Percentiles rank a stretch among this genome's conserved stretches.
These are phyloP conservation scores for Phrixothrix hirtus DNA, from an alignment of 2,888 invertebrate species.

Conservation along the genomic window DNA sequence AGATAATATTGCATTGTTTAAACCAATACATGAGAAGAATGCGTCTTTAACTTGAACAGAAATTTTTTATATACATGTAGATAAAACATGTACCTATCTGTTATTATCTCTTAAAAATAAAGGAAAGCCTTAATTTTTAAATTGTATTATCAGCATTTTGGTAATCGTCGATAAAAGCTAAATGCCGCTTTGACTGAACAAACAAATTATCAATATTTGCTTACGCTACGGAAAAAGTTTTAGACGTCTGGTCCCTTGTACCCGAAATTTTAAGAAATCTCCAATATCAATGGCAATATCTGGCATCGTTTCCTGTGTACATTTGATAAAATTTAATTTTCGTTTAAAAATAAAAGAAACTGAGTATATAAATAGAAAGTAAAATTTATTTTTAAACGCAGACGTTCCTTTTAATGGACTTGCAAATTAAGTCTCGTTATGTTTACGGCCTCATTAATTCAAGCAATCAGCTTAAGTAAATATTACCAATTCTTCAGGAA, in stretches of 20 bases:
- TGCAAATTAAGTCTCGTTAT: conserved; percentile 17
- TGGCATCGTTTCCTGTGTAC: conserved; percentile 6
- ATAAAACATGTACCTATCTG: no score
- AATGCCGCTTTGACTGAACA: neutral
- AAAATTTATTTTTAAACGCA: conserved; percentile 10
- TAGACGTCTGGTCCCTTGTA: neutral
- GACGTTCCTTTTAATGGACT: conserved; percentile 10
- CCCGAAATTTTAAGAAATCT: neutral
- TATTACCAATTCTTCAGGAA: conserved; percentile 3
- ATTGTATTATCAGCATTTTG: no score
- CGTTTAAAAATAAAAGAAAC: neutral
- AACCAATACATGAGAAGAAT: no score
- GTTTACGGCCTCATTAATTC: conserved; percentile 13
- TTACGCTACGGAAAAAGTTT: neutral
- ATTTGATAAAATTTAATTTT: neutral
- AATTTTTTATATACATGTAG: no score
- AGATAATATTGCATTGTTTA: no score
- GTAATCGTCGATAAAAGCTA: no score
- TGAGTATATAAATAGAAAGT: conserved; percentile 6
- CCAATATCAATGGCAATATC: conserved; percentile 4
- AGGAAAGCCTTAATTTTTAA: no score
- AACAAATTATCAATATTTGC: neutral
- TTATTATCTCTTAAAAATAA: no score
- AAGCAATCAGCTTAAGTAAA: conserved; percentile 9
- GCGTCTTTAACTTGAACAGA: no score